Evolutionary conservation across 2,888 invertebrate species (phyloP), one percentile per base, ranked within the genome.

Genomic region (Colostygia pectinataria): DNA sequence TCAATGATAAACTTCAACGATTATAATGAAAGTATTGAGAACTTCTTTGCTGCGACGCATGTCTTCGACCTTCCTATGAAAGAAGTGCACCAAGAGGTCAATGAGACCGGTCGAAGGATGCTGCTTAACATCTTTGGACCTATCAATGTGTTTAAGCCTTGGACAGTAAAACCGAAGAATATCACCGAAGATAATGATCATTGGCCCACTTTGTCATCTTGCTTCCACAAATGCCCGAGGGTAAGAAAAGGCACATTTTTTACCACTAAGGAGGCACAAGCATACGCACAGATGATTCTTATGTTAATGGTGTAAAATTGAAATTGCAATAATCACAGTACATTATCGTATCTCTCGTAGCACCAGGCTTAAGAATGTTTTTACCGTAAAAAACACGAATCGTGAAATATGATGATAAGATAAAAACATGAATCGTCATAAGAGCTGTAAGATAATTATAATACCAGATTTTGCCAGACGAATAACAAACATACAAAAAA

Each of bases 31-130:
- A 78, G 79, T 12, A 70, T 86, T 5, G 70, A 76, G 1, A 73
- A 75, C 15, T 89, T 88, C 55, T 88, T 88, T 48, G 78, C 80
- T 8, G 68, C 78, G 0, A 87, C 88, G 0, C 88, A 86, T 46
- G 57, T 76, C 1, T 64, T 74, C 1, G 76, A 81, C 56, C 51
- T 88, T 10, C 85, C 84, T 0, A 43, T 87, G 8, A 60, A 55
- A 40, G 73, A 80, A 24, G 39, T 80, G 0, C 48, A 59, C 0
- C 55, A 55, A 3, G 47, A 63, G 1, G 25, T 75, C 0, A 71
- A 72, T 32, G 68, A 69, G 12, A 59, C 51, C 2, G 68, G 77
- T 1, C 64, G 88, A 28, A 65, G 77, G 25, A 71, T 65, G 59
- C 31, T 72, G 18, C 1, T 86, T 0, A 65, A 69, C 0, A 52